A percentile compares a stretch with the other conserved stretches of the same genome.
These are phyloP conservation scores for Spea bombifrons DNA, from an alignment of 2,113 vertebrate genomes.

Conservation along the genomic window DNA sequence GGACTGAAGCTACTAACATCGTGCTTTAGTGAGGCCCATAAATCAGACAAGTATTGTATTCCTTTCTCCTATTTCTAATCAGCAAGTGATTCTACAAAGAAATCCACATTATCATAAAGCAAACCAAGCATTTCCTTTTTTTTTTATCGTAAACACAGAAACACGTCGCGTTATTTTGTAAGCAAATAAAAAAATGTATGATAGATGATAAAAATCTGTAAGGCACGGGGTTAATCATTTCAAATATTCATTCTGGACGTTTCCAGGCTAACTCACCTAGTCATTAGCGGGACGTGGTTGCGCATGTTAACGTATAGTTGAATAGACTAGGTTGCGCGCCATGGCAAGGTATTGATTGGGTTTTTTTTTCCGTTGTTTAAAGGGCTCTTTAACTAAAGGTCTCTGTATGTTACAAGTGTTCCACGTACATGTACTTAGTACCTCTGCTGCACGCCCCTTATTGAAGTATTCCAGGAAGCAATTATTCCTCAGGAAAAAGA, in stretches of 20 bases:
- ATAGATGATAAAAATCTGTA: too few relatives aligned
- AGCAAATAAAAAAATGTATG: too few relatives aligned
- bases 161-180: too few relatives aligned
- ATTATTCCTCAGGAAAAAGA: neutral
- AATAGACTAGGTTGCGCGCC: neutral
- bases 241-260: neutral
- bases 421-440: slow-evolving; percentile 13
- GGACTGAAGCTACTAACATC: too few relatives aligned
- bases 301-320: neutral
- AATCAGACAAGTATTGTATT: too few relatives aligned
- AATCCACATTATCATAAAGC: neutral
- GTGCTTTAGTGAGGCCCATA: too few relatives aligned
- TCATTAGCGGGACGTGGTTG: neutral
- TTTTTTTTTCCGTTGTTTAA: neutral
- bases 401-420: slow-evolving; percentile 5
- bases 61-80: too few relatives aligned
- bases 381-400: slow-evolving; percentile 4
- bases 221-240: too few relatives aligned
- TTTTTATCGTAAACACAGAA: too few relatives aligned
- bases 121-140: neutral
- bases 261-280: neutral
- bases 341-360: neutral
- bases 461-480: neutral
- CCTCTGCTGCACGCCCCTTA: neutral
- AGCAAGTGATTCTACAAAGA: too few relatives aligned